Percentiles rank a stretch among this genome's conserved stretches.
Evolutionary conservation across 2,797 vertebrate species (phyloP).

Genomic region (Menidia menidia): DNA sequence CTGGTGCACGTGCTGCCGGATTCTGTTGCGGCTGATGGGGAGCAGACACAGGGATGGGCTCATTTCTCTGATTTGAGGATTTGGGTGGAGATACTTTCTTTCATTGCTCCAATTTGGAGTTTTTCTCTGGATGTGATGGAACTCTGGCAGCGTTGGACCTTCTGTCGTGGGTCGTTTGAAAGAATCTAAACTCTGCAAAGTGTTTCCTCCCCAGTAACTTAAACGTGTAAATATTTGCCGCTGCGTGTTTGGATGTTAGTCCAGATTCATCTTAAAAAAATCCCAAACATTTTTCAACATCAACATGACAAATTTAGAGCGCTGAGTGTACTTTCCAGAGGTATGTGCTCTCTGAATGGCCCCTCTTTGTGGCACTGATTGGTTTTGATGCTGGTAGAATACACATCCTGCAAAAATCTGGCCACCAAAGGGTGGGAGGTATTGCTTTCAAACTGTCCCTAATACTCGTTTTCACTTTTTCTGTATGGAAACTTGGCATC

Average conservation of each 20-base stretch:
- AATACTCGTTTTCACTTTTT: too few species aligned
- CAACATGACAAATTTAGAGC: not conserved
- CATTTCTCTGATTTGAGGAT: not conserved
- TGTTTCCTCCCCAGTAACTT: not conserved
- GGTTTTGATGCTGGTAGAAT: too few species aligned
- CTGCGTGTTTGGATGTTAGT: too few species aligned
- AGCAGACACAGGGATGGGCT: not conserved
- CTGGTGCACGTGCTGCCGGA: not conserved
- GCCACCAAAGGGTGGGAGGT: too few species aligned
- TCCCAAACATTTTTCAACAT: conserved; percentile 3
- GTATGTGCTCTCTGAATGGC: not conserved
- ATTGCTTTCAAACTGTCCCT: too few species aligned
- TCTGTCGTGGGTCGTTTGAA: not conserved
- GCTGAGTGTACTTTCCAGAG: not conserved
- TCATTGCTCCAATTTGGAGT: not conserved
- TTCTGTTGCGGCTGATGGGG: not conserved
- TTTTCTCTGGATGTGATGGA: not conserved
- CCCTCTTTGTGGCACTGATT: not conserved
- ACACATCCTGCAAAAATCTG: too few species aligned
- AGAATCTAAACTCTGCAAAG: not conserved
- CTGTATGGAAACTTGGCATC: too few species aligned
- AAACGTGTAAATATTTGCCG: too few species aligned
- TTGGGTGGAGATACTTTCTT: too few species aligned
- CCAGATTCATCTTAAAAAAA: too few species aligned
- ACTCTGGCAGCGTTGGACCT: not conserved